Evolutionary conservation across 1,140 invertebrate species (phyloP).

Genomic region (Ylistrum balloti): DNA sequence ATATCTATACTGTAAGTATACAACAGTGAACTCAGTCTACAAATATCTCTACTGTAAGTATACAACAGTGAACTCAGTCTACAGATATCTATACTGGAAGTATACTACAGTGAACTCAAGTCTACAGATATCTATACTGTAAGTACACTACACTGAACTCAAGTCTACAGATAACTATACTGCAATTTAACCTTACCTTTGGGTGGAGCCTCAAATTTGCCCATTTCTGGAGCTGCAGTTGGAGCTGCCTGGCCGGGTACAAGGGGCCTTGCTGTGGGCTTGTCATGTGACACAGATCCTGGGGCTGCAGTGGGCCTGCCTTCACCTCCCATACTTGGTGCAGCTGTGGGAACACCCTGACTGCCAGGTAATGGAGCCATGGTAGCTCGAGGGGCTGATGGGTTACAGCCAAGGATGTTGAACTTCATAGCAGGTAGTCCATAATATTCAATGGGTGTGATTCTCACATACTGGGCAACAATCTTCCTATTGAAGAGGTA

Average conservation of each 20-base stretch:
- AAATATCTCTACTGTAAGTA: no score
- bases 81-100: no score
- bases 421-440: constrained; percentile 57
- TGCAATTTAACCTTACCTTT: no score
- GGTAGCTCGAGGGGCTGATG: background rate
- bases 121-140: no score
- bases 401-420: constrained; percentile 63
- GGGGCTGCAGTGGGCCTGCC: constrained; percentile 41
- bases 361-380: background rate
- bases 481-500: constrained; percentile 72
- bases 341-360: constrained; percentile 44
- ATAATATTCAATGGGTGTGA: constrained; percentile 59
- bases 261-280: background rate
- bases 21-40: no score
- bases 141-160: no score
- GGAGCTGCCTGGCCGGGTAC: constrained; percentile 38
- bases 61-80: no score
- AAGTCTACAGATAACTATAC: no score
- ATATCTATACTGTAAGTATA: no score
- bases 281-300: background rate
- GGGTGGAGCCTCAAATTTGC: background rate
- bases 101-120: no score
- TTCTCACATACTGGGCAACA: constrained; percentile 68
- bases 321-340: constrained; percentile 46
- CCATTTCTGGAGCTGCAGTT: constrained; percentile 47